These are phyloP conservation scores for Lepisosteus osseus DNA, from an alignment of 2,113 vertebrate genomes.

Conservation along the genomic window DNA sequence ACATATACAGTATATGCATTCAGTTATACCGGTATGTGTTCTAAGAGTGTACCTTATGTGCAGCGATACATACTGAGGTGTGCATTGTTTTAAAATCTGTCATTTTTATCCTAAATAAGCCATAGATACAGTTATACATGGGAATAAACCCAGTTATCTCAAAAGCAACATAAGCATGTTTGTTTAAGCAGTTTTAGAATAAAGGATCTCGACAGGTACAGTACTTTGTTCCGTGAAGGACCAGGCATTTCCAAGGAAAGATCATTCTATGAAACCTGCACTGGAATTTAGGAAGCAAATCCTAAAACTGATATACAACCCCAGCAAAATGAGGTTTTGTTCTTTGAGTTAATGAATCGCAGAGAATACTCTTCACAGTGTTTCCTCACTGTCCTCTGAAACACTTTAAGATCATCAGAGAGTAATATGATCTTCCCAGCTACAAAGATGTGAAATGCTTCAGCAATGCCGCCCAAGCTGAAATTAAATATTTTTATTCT, in stretches of 20 bases:
- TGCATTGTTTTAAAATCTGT: no score
- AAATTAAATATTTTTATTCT: slow-evolving; percentile 5
- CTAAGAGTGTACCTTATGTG: no score
- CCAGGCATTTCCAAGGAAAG: background rate
- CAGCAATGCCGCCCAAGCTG: slow-evolving; percentile 7
- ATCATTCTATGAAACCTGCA: background rate
- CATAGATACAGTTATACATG: no score
- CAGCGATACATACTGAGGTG: no score
- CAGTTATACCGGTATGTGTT: no score
- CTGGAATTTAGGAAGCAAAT: slow-evolving; percentile 8
- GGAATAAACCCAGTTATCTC: no score
- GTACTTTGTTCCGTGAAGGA: background rate
- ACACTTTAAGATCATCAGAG: background rate
- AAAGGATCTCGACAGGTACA: background rate
- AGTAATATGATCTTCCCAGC: slow-evolving; percentile 13
- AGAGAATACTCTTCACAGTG: slow-evolving; percentile 21
- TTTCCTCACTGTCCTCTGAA: slow-evolving; percentile 14
- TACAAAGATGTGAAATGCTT: slow-evolving; percentile 10
- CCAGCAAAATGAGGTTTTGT: slow-evolving; percentile 32
- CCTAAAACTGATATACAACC: slow-evolving; percentile 28
- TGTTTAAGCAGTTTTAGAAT: slow-evolving; percentile 1
- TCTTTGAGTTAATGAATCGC: slow-evolving; percentile 37
- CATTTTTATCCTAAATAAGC: no score
- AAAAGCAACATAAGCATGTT: no score
- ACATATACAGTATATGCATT: no score